Evolutionary conservation across 2,797 vertebrate species (phyloP).

Genomic region (Dermochelys coriacea): DNA sequence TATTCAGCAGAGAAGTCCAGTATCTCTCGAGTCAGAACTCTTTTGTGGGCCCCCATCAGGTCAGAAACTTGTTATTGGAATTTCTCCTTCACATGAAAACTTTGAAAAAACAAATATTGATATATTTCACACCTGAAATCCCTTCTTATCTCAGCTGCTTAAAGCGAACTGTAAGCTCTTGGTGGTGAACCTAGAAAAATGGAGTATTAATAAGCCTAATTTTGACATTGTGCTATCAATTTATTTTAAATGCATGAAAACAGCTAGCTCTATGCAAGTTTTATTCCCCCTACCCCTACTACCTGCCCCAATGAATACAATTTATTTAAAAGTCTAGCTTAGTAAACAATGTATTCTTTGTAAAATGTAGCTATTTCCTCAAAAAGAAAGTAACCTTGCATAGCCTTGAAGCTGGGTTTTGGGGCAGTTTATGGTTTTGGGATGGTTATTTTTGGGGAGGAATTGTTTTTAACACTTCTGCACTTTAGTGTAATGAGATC

Average conservation of each 20-base stretch:
- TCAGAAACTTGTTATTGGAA: neutral
- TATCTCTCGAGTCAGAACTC: neutral
- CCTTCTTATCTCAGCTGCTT: neutral
- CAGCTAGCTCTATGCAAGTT: neutral
- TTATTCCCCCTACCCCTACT: neutral
- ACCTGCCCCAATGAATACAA: neutral
- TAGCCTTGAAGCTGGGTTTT: neutral
- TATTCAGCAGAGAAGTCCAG: neutral
- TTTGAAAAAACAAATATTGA: neutral
- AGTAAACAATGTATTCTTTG: neutral
- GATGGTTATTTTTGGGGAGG: neutral
- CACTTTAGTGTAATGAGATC: neutral
- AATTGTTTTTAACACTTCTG: neutral
- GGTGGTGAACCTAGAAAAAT: neutral
- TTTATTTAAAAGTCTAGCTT: neutral
- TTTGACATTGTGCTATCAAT: neutral
- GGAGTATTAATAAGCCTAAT: neutral
- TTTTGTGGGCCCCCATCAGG: neutral
- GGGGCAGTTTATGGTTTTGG: neutral
- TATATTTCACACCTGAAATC: neutral
- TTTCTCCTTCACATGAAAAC: neutral
- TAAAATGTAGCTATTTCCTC: neutral
- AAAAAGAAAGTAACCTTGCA: neutral
- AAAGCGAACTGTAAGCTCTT: neutral
- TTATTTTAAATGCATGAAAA: neutral